These are phyloP conservation scores for Rhagologus leucostigma DNA, from an alignment of 2,113 vertebrate species.

Conservation along the genomic window DNA sequence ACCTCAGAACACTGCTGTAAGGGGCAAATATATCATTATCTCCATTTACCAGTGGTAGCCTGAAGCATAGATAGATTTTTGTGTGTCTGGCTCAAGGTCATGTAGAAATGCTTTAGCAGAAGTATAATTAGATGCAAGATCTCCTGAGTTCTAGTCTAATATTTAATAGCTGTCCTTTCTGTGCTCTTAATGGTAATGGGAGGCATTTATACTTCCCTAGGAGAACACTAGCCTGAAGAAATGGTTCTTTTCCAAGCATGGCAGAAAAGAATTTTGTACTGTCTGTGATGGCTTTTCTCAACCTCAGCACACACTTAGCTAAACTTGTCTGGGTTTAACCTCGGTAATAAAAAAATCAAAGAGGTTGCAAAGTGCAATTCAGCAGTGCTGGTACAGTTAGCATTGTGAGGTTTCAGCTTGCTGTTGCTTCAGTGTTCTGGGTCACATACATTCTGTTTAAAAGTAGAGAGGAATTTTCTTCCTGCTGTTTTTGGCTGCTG, in stretches of 20 bases:
- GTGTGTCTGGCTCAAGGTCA: conserved; percentile 22
- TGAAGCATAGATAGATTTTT: neutral
- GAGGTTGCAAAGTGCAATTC: neutral
- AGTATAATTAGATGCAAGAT: conserved; percentile 38
- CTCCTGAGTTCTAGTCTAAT: conserved; percentile 12
- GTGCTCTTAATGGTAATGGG: neutral
- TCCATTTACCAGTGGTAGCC: neutral
- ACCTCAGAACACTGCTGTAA: neutral
- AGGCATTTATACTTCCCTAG: conserved; percentile 14
- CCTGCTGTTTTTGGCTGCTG: neutral
- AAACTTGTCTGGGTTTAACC: neutral
- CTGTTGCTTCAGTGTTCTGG: neutral
- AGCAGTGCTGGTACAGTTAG: neutral
- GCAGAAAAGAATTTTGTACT: neutral
- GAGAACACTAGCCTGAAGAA: conserved; percentile 5
- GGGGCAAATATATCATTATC: conserved; percentile 28
- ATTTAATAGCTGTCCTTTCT: conserved; percentile 33
- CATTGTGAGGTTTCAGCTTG: neutral
- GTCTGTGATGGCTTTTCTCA: neutral
- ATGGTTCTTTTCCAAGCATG: neutral
- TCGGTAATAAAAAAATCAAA: conserved; percentile 1
- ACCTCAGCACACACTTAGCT: neutral
- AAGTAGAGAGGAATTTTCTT: neutral
- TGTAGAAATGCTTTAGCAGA: conserved; percentile 1
- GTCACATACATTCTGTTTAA: neutral